A percentile compares a stretch with the other conserved stretches of the same genome.
These are phyloP conservation scores for Cyclina sinensis DNA, from an alignment of 1,140 invertebrate genomes.

Conservation along the genomic window DNA sequence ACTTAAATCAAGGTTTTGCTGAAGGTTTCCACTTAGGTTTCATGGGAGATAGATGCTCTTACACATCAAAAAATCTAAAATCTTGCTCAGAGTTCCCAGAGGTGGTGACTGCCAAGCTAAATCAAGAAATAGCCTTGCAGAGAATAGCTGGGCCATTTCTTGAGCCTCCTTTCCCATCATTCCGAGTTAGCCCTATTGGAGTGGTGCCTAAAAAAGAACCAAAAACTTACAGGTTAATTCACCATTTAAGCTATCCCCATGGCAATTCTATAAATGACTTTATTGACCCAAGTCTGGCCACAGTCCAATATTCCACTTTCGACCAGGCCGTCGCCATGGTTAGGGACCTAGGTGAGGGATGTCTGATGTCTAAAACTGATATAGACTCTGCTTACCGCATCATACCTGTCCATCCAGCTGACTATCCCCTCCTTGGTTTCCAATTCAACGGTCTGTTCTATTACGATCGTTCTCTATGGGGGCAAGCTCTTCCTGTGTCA, in stretches of 20 bases:
- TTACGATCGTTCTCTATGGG: slow-evolving; percentile 23
- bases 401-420: neutral
- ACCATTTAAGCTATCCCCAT: slow-evolving; percentile 66
- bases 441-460: neutral
- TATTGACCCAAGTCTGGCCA: slow-evolving; percentile 35
- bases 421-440: slow-evolving; percentile 20
- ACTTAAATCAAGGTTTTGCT: slow-evolving; percentile 1
- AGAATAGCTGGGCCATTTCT: slow-evolving; percentile 20
- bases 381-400: slow-evolving; percentile 32
- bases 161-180: neutral
- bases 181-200: slow-evolving; percentile 12
- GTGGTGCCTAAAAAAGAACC: slow-evolving; percentile 40
- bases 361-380: slow-evolving; percentile 50
- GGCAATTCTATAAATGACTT: slow-evolving; percentile 64
- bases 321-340: neutral
- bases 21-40: slow-evolving; percentile 47
- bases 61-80: neutral
- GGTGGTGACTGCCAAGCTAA: neutral
- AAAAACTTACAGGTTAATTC: slow-evolving; percentile 33
- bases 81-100: slow-evolving; percentile 12
- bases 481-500: neutral
- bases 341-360: neutral
- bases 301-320: slow-evolving; percentile 67
- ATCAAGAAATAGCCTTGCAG: neutral
- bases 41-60: neutral